These are phyloP conservation scores for Haemorhous mexicanus DNA, from an alignment of 2,113 vertebrate species.

Conservation along the genomic window DNA sequence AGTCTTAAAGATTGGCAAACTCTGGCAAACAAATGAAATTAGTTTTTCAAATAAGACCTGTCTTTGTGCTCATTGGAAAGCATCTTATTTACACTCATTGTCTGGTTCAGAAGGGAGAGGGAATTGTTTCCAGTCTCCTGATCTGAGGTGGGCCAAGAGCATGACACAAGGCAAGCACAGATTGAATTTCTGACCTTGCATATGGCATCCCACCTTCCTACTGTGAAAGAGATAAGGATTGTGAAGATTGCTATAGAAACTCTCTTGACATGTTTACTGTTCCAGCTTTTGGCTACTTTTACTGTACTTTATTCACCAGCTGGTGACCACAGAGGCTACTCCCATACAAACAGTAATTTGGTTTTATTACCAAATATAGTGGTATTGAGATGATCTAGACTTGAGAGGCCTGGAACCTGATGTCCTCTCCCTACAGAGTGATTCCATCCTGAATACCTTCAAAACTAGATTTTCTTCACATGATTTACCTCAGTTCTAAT, in stretches of 20 bases:
- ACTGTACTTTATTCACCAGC: background rate
- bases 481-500: background rate
- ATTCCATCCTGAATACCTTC: background rate
- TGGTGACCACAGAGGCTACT: background rate
- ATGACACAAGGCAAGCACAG: background rate
- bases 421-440: background rate
- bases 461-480: background rate
- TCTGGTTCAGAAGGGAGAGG: background rate
- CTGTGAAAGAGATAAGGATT: background rate
- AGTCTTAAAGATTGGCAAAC: background rate
- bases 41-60: background rate
- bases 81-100: accelerated
- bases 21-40: background rate
- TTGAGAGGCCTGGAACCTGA: background rate
- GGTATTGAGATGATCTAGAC: background rate
- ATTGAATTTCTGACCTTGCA: background rate
- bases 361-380: background rate
- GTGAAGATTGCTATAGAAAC: background rate
- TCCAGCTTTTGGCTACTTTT: background rate
- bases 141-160: background rate
- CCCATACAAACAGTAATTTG: background rate
- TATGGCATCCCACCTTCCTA: background rate
- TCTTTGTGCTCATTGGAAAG: background rate
- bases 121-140: background rate
- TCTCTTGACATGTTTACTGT: background rate